phyloP scores from a whole-genome alignment of 2,888 invertebrate genomes.

The Erebia palarica region DNA sequence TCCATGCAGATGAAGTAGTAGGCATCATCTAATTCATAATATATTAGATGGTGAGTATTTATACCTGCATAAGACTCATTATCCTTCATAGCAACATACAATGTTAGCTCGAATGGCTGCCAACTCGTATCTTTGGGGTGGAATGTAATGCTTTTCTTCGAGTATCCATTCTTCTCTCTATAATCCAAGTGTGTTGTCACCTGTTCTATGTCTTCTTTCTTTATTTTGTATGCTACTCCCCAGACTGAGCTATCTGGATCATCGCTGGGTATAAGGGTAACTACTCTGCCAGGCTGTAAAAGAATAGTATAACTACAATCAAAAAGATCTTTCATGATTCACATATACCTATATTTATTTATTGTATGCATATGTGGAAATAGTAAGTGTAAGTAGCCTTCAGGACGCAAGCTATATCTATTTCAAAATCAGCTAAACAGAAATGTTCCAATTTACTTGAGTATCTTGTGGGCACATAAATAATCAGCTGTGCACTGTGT shows the following conservation, averaged over 20 bases:
- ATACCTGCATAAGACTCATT: conserved; percentile 89
- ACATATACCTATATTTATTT: too few relatives aligned
- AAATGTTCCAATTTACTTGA: too few relatives aligned
- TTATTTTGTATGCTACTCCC: conserved; percentile 96
- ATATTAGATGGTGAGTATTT: not conserved
- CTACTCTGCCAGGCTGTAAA: conserved; percentile 92
- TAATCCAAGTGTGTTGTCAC: conserved; percentile 93
- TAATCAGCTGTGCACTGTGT: too few relatives aligned
- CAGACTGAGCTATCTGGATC: conserved; percentile 87
- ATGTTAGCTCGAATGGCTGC: conserved; percentile 85
- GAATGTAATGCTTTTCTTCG: conserved; percentile 87
- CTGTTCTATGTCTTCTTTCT: conserved; percentile 83
- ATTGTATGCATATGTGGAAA: too few relatives aligned
- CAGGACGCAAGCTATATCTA: too few relatives aligned
- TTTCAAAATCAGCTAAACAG: too few relatives aligned
- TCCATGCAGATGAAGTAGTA: too few relatives aligned
- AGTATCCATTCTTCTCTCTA: conserved; percentile 96
- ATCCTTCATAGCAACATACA: conserved; percentile 91
- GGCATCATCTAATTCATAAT: too few relatives aligned
- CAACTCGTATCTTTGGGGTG: conserved; percentile 81
- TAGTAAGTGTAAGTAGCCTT: too few relatives aligned
- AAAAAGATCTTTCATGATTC: too few relatives aligned
- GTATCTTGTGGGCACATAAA: too few relatives aligned
- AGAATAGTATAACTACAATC: not conserved
- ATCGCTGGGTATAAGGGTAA: conserved; percentile 88